Evolutionary conservation across 2,888 invertebrate genomes (phyloP), one percentile per base, ranked within the genome.

Genomic region (Notodonta ziczac): DNA sequence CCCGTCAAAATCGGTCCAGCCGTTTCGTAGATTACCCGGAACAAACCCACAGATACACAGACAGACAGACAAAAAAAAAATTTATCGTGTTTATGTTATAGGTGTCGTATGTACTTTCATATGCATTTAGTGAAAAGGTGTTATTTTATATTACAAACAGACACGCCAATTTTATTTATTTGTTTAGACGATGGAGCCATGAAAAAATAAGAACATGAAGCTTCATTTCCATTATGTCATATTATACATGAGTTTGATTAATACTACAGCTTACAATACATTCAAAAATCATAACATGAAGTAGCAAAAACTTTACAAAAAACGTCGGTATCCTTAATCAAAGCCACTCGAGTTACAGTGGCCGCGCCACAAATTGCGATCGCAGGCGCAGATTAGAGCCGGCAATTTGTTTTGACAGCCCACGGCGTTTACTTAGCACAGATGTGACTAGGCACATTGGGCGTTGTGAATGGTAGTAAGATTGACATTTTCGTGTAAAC

Each of bases 331-430:
- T 73, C 46, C 58, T 61, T 65, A 70, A 74, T 67, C 68, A 70
- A 70, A 71, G 60, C 63, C 73, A 68, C 76, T 73, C 61, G 63
- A 10, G 60, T 66, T 70, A 69, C 60, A 13, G 55, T 53, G 53
- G 14, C 42, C 32, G 42, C 60, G 57, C 39, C 63, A 66, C 70
- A 70, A 71, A 68, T 72, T 63, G 62, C 63, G 76, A 83, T 81
- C 68, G 64, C 59, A 58, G 56, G 59, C 57, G 52, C 61, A 71
- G 74, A 77, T 74, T 70, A 70, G 65, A 60, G 39, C n/a, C 48
- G 58, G 71, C 74, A 75, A 81, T 81, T 81, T 76, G 67, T 83
- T 80, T 76, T 77, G 80, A 80, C 83, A 78, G 55, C 40, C n/a
- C 55, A 40, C 40, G 40, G 70, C 65, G 66, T 69, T 64, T 78